Evolutionary conservation across 2,113 vertebrate species (phyloP), one percentile per base, ranked within the genome.

Genomic region (Spilogale gracilis): DNA sequence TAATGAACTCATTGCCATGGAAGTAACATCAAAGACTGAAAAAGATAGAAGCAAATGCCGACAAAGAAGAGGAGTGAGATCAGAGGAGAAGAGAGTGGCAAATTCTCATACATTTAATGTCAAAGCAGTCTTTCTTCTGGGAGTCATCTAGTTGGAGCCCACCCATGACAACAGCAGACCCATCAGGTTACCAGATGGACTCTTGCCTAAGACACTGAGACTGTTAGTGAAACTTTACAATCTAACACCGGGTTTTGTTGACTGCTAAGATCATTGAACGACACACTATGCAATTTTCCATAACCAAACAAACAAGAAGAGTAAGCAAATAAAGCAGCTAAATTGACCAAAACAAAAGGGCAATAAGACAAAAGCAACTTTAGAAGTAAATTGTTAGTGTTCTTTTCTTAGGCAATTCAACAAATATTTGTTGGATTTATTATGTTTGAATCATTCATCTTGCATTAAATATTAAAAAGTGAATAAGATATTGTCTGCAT

Each of bases 21-120:
- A 93, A 67, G 32, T 43, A 78, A 32, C 38, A 95, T 83, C 84
- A 95, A 84, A 91, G 80, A 94, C 27, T 25, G 38, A 25, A 58
- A 63, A 92, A 94, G n/a, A 94, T 43, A 69, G 79, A 84, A 80
- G 16, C 9, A 71, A 61, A 85, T n/a, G 17, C 20, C 27, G 84
- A 69, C 23, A 52, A 86, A 89, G 32, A 30, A 78, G 17, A n/a
- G 25, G 48, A 38, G 50, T 25, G 12, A 76, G 12, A 94, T 95
- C 48, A 95, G 84, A 94, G 61, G 17, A 89, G 93, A 61, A 30
- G 7, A 94, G 23, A 17, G 17, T 18, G 21, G 5, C 43, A 82
- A 6, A 12, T 61, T 83, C 73, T 79, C 91, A 38, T 89, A 14
- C 18, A 52, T 87, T 87, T 94, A 92, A 92, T 48, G 76, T 93